phyloP scores from a whole-genome alignment of 2,113 vertebrate genomes.

The Lepus europaeus region DNA sequence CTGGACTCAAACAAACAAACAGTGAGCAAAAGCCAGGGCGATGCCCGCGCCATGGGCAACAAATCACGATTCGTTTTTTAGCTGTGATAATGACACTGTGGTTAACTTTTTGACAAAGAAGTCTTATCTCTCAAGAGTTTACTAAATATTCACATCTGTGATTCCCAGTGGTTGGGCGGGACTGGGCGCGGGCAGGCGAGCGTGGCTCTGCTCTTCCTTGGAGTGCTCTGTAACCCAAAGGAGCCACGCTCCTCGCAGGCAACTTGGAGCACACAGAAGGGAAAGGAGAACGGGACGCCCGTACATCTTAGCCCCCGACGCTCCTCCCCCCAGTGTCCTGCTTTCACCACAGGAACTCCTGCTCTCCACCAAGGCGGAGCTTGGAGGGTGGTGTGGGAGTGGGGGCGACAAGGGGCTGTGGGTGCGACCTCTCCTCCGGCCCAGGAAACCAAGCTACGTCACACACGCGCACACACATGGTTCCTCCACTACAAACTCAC shows the following conservation, averaged over 20 bases:
- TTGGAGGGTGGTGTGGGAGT: background rate
- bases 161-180: background rate
- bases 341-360: no score
- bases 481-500: background rate
- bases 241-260: background rate
- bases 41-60: background rate
- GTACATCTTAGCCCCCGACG: background rate
- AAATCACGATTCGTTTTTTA: background rate
- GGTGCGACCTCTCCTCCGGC: no score
- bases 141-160: background rate
- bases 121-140: background rate
- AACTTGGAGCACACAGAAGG: conserved; percentile 1
- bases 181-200: no score
- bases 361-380: background rate
- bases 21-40: no score
- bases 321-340: background rate
- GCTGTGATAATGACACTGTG: background rate
- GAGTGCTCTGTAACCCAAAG: background rate
- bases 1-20: background rate
- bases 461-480: background rate
- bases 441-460: background rate
- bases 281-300: background rate
- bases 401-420: no score
- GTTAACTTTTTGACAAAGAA: background rate
- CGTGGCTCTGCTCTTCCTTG: no score